A percentile compares a stretch with the other conserved stretches of the same genome.
Conservation (phyloP, 1,140 invertebrate species). For the Dendrolimus punctatus region DNA sequence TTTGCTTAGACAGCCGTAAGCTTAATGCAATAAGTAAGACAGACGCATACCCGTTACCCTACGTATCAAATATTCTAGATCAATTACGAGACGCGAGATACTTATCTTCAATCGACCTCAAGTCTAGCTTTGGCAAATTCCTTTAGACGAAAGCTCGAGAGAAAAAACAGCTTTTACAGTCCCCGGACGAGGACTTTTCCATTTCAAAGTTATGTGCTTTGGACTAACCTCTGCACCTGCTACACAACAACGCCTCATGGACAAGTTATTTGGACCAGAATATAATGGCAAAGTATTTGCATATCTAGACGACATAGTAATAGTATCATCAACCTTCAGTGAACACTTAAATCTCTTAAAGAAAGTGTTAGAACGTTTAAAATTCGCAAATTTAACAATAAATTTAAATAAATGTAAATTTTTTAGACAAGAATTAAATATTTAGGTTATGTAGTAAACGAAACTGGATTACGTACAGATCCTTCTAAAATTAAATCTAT, state of each 20-base stretch:
- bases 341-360: constrained; percentile 28
- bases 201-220: constrained; percentile 25
- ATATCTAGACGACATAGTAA: constrained; percentile 47
- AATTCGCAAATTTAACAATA: constrained; percentile 26
- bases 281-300: constrained; percentile 20
- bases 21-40: constrained; percentile 30
- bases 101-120: constrained; percentile 41
- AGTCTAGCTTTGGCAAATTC: constrained; percentile 45
- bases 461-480: constrained; percentile 42
- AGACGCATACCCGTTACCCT: constrained; percentile 28
- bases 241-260: constrained; percentile 28
- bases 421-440: constrained; percentile 23
- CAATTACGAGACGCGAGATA: constrained; percentile 26
- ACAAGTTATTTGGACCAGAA: constrained; percentile 20
- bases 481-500: constrained; percentile 58
- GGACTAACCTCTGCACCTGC: constrained; percentile 21
- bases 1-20: constrained; percentile 22
- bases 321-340: constrained; percentile 28
- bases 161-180: constrained; percentile 36
- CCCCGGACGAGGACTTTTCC: constrained; percentile 26
- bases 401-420: constrained; percentile 29
- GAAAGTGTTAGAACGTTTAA: constrained; percentile 24
- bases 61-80: constrained; percentile 30
- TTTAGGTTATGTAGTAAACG: constrained; percentile 38
- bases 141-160: constrained; percentile 21